Base-by-base conservation (phyloP, 2,113 vertebrate species). In the Rhodinocichla rosea region DNA sequence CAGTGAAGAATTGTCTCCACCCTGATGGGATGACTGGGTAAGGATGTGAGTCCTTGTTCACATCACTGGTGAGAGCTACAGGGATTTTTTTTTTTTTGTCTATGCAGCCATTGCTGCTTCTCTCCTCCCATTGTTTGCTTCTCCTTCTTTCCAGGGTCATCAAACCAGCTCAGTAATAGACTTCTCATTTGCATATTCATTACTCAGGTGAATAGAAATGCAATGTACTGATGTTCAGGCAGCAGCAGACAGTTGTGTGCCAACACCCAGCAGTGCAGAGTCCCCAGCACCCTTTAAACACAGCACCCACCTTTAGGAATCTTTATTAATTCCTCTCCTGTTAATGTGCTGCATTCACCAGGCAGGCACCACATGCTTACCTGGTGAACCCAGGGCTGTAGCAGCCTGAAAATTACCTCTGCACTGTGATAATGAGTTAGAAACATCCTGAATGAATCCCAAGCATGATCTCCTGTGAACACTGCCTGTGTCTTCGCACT, bases 361-460 rank as follows among this genome's bases (percentile, higher is more conserved):
- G 15, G 28, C 18, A 63, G 73, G n/a, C 1, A 28, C 10, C 2
- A 63, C 19, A 2, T 2, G 32, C 0, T 56, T 12, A 5, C 7
- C 62, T 70, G 56, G 11, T 3, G 35, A 62, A 67, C 24, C 22
- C 26, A 39, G 42, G 64, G n/a, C 7, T 57, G 37, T 1, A 35
- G 10, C 28, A 67, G n/a, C 16, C 71, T 57, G 28, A n/a, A 89
- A 44, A 76, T n/a, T 22, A 4, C 32, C 39, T 59, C 57, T 59
- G 63, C 23, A 4, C 11, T 30, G 10, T 8, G 9, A 35, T 53
- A 56, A 35, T 26, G 3, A 56, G 35, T 28, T 14, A 17, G 30
- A 45, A 91, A 6, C 63, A 64, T 8, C 73, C 55, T 52, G 30
- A 33, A 39, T 42, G 33, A 33, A 56, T 24, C 40, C 8, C 18